phyloP scores from a whole-genome alignment of 2,113 vertebrate genomes.

The Embiotoca jacksoni region DNA sequence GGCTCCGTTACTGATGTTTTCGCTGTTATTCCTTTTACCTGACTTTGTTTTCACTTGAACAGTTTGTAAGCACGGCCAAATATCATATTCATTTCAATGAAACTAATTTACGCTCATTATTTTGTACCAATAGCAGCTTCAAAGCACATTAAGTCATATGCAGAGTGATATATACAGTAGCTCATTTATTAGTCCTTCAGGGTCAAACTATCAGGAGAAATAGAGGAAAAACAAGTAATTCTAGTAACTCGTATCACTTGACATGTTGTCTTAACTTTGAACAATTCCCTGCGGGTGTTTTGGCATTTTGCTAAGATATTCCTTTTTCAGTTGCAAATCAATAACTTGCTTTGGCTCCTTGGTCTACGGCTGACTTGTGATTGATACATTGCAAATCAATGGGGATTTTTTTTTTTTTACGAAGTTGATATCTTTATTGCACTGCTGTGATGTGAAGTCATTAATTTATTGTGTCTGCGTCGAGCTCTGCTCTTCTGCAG shows the following conservation, averaged over 20 bases:
- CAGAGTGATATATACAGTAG: constrained; percentile 10
- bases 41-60: constrained; percentile 18
- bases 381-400: constrained; percentile 55
- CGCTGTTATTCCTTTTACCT: constrained; percentile 13
- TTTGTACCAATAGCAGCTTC: background rate
- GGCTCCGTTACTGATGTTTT: constrained; percentile 12
- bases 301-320: constrained; percentile 14
- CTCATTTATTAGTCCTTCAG: background rate
- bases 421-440: constrained; percentile 20
- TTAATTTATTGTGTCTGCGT: constrained; percentile 1
- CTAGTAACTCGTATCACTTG: constrained; percentile 17
- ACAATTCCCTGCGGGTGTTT: background rate
- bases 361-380: constrained; percentile 25
- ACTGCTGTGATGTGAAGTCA: background rate
- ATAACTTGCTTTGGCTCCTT: constrained; percentile 41
- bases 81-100: background rate
- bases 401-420: constrained; percentile 19
- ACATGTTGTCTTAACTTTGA: constrained; percentile 28
- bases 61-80: background rate
- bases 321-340: constrained; percentile 35
- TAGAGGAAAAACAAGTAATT: constrained; percentile 11
- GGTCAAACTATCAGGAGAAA: constrained; percentile 17
- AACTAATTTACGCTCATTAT: background rate
- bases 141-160: background rate
- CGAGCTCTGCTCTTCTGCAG: background rate